Conservation (phyloP, 2,888 invertebrate genomes). For the Catocala nupta region DNA sequence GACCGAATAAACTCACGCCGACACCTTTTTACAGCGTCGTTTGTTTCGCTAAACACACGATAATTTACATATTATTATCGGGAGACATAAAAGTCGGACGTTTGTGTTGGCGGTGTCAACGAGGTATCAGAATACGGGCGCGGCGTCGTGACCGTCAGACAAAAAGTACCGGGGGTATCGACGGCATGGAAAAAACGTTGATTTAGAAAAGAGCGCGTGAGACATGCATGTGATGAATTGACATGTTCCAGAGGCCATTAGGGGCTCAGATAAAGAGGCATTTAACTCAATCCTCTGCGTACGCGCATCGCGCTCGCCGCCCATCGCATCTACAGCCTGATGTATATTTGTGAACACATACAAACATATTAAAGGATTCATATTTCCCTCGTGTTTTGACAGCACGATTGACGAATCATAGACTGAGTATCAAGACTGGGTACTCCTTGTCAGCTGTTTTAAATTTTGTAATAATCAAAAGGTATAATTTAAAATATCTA, state of each 20-base stretch:
- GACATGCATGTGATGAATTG: constrained; percentile 83
- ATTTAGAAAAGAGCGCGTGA: constrained; percentile 67
- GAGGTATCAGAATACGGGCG: constrained; percentile 50
- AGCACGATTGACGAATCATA: no score
- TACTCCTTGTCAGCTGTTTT: no score
- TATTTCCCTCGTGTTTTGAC: no score
- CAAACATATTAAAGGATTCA: no score
- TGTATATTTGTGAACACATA: background rate
- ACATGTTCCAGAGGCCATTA: constrained; percentile 84
- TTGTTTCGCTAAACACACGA: constrained; percentile 64
- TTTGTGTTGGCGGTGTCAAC: constrained; percentile 54
- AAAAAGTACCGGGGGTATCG: constrained; percentile 30
- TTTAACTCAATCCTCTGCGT: constrained; percentile 81
- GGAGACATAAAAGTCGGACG: constrained; percentile 60
- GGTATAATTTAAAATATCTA: no score
- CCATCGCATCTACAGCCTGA: constrained; percentile 35
- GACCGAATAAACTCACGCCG: constrained; percentile 50
- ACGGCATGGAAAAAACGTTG: constrained; percentile 57
- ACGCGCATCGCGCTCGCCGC: constrained; percentile 51
- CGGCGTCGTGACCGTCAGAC: constrained; percentile 50
- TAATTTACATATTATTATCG: constrained; percentile 66
- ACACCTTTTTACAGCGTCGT: constrained; percentile 62
- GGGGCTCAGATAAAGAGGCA: constrained; percentile 80
- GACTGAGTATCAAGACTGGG: no score
- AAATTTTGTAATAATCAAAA: no score